phyloP scores from a whole-genome alignment of 2,113 vertebrate species.

The Zosterops lateralis region DNA sequence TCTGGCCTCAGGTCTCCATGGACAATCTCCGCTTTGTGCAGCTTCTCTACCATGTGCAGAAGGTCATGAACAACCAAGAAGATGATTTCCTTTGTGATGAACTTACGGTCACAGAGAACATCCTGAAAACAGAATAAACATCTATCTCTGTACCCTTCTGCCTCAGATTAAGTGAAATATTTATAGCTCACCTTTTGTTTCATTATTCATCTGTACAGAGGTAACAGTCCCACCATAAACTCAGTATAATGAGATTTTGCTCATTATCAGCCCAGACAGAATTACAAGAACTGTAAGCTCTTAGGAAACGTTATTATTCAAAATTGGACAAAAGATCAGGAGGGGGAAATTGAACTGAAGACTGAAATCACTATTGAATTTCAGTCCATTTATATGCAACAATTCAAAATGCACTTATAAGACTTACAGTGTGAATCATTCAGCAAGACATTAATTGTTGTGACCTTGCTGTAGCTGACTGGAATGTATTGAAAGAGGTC shows the following conservation, averaged over 20 bases:
- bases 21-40: slow-evolving; percentile 81
- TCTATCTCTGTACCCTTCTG: neutral
- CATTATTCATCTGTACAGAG: neutral
- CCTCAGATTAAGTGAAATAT: neutral
- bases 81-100: slow-evolving; percentile 52
- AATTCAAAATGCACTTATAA: neutral
- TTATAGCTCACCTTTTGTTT: neutral
- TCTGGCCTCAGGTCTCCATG: slow-evolving; percentile 78
- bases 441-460: neutral
- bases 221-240: neutral
- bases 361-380: neutral
- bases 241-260: neutral
- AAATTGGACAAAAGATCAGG: neutral
- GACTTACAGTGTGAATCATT: neutral
- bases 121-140: slow-evolving; percentile 59
- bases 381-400: neutral
- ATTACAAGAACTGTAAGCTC: neutral
- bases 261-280: neutral
- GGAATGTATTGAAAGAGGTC: neutral
- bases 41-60: slow-evolving; percentile 75
- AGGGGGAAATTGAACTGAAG: neutral
- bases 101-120: slow-evolving; percentile 58
- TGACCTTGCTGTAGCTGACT: neutral
- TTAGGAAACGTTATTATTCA: neutral
- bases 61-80: slow-evolving; percentile 70